Percentiles rank a stretch among this genome's conserved stretches.
Evolutionary conservation across 2,888 invertebrate species (phyloP).

Genomic region (Drosophila neutralis): DNA sequence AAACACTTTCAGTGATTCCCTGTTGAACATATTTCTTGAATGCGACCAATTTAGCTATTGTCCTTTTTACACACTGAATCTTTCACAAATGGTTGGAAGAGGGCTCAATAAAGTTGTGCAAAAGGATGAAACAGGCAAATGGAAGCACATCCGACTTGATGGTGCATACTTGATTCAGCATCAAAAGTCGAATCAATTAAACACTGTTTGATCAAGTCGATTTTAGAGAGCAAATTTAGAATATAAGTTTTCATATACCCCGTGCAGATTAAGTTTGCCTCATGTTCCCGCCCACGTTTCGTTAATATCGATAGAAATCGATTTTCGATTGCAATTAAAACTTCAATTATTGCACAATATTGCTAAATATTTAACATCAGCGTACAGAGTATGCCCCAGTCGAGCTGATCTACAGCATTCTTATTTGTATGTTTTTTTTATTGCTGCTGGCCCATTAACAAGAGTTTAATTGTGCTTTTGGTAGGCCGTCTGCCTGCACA

Average conservation of each 20-base stretch:
- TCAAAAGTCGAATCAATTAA: neutral
- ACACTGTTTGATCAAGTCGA: neutral
- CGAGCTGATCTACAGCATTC: neutral
- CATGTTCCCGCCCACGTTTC: neutral
- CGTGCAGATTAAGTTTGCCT: neutral
- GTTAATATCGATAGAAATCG: neutral
- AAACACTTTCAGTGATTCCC: slow-evolving; percentile 29
- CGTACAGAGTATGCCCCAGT: neutral
- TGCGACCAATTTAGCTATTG: slow-evolving; percentile 54
- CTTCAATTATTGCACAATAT: neutral
- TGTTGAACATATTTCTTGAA: slow-evolving; percentile 42
- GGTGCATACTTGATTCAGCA: neutral
- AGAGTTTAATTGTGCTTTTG: slow-evolving; percentile 61
- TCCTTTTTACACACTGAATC: slow-evolving; percentile 14
- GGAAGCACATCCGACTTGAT: neutral
- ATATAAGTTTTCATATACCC: neutral
- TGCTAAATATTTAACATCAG: neutral
- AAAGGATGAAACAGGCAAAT: neutral
- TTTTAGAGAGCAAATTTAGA: neutral
- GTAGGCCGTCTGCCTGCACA: slow-evolving; percentile 14
- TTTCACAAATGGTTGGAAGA: neutral
- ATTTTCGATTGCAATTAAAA: neutral
- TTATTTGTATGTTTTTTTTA: slow-evolving; percentile 10
- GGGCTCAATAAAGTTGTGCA: neutral
- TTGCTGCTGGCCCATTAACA: slow-evolving; percentile 56